phyloP scores from a whole-genome alignment of 1,140 invertebrate species.

The Trichoplusia ni region DNA sequence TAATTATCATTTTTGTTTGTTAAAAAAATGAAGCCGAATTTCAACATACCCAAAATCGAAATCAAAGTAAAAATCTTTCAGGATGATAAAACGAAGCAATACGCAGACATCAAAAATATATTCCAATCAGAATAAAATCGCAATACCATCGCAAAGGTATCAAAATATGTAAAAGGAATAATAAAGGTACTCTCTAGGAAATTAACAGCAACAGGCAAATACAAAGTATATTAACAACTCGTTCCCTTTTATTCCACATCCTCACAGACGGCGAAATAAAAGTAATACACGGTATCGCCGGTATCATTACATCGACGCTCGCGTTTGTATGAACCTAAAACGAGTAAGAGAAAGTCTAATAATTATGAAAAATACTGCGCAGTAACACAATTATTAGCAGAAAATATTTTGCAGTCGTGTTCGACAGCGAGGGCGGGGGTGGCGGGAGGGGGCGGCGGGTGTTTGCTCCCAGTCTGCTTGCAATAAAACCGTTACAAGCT shows the following conservation, averaged over 20 bases:
- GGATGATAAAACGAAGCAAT: too few species aligned
- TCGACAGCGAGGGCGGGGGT: background rate
- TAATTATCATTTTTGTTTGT: too few species aligned
- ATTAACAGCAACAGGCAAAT: too few species aligned
- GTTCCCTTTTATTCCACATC: background rate
- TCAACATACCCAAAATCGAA: too few species aligned
- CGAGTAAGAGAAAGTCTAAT: background rate
- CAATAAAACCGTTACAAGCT: conserved; percentile 46
- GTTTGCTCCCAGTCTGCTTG: conserved; percentile 33
- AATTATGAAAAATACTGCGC: conserved; percentile 28
- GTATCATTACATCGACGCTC: background rate
- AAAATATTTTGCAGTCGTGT: conserved; percentile 31
- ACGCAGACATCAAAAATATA: too few species aligned
- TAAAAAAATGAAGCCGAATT: too few species aligned
- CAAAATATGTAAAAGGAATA: too few species aligned
- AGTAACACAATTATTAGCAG: conserved; percentile 29
- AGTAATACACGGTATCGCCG: background rate
- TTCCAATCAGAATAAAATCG: too few species aligned
- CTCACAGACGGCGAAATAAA: background rate
- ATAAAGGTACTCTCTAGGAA: too few species aligned
- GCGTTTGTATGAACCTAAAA: background rate
- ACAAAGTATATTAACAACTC: background rate
- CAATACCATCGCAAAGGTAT: too few species aligned
- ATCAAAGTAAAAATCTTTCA: too few species aligned
- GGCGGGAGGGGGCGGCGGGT: background rate